These are phyloP conservation scores for Slavum lentiscoides DNA, from an alignment of 2,888 invertebrate species.

Conservation along the genomic window DNA sequence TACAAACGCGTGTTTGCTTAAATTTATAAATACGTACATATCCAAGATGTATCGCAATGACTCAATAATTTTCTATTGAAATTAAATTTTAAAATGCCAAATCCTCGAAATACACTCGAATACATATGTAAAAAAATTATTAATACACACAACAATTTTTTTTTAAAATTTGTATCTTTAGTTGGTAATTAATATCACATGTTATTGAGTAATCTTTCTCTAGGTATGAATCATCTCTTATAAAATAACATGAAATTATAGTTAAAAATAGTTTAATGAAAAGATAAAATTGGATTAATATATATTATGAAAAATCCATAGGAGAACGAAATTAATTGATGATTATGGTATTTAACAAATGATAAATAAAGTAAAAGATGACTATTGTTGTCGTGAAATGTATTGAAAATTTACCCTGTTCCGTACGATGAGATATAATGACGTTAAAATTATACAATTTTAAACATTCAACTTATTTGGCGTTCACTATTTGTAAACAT, in stretches of 20 bases:
- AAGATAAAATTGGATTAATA: slow-evolving; percentile 14
- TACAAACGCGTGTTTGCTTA: slow-evolving; percentile 13
- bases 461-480: slow-evolving; percentile 26
- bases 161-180: slow-evolving; percentile 10
- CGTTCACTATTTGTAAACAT: slow-evolving; percentile 25
- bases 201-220: slow-evolving; percentile 15
- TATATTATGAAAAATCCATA: neutral
- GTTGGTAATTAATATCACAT: slow-evolving; percentile 45
- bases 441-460: slow-evolving; percentile 3
- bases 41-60: neutral
- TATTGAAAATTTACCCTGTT: slow-evolving; percentile 35
- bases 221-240: slow-evolving; percentile 13
- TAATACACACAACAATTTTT: slow-evolving; percentile 13
- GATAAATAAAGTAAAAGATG: neutral
- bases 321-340: slow-evolving; percentile 7
- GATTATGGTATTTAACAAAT: neutral
- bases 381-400: slow-evolving; percentile 15
- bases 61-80: neutral
- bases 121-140: slow-evolving; percentile 17
- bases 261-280: slow-evolving; percentile 2
- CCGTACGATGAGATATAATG: slow-evolving; percentile 1
- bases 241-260: slow-evolving; percentile 14
- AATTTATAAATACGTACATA: slow-evolving; percentile 16
- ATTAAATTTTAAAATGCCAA: slow-evolving; percentile 7
- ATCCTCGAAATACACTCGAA: neutral